phyloP scores from a whole-genome alignment of 2,113 vertebrate genomes.

The Catagonus wagneri region DNA sequence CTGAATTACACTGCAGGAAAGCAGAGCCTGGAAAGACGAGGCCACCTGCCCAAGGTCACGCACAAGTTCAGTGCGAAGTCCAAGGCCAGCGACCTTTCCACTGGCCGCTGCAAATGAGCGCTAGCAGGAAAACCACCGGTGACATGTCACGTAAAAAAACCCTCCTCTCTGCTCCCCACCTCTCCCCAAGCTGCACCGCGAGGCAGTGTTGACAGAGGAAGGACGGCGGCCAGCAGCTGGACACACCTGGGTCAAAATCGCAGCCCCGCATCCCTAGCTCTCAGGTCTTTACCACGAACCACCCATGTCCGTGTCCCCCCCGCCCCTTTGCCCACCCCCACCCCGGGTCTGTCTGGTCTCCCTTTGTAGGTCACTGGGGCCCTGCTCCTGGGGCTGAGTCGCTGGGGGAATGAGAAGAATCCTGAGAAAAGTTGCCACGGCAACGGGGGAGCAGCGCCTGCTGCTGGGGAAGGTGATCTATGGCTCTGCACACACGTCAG shows the following conservation, averaged over 20 bases:
- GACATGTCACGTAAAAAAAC: neutral
- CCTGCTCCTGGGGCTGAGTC: neutral
- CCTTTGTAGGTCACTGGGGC: conserved; percentile 50
- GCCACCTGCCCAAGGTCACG: neutral
- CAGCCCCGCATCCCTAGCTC: neutral
- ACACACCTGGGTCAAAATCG: neutral
- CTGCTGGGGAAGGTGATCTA: conserved; percentile 37
- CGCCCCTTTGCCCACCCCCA: fast-evolving
- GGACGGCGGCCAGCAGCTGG: neutral
- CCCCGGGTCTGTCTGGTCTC: neutral
- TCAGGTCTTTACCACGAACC: neutral
- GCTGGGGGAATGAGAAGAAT: conserved; percentile 50
- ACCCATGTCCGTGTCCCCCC: fast-evolving
- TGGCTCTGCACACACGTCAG: neutral
- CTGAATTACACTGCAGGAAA: neutral
- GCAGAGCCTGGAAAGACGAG: neutral
- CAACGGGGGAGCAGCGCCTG: conserved; percentile 58
- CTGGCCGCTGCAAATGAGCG: neutral
- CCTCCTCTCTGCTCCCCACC: neutral
- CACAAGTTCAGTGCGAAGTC: neutral
- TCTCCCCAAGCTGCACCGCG: neutral
- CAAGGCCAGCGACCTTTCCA: neutral
- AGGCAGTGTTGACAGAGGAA: neutral
- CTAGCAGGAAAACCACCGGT: neutral
- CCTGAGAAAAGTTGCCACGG: conserved; percentile 76